These are phyloP conservation scores for Lobophora halterata DNA, from an alignment of 2,888 invertebrate genomes.

Conservation along the genomic window DNA sequence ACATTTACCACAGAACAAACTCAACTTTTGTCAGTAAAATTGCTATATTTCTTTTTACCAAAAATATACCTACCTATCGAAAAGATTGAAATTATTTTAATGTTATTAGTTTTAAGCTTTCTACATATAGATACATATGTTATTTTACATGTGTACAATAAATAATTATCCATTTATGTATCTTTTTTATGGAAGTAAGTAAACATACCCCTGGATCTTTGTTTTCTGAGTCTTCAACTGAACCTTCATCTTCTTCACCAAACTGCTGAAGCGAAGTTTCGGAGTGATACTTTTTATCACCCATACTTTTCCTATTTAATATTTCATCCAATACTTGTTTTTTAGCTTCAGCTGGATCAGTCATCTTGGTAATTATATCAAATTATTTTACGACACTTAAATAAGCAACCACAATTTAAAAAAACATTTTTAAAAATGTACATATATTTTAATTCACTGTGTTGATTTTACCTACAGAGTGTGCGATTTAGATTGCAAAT, in stretches of 20 bases:
- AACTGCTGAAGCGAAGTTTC: conserved; percentile 66
- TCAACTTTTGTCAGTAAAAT: too few species aligned
- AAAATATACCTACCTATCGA: too few species aligned
- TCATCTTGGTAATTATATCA: conserved; percentile 39
- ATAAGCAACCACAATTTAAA: background rate
- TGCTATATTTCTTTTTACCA: too few species aligned
- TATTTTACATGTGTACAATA: too few species aligned
- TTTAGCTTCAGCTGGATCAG: conserved; percentile 40
- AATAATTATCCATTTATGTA: too few species aligned
- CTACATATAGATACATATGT: too few species aligned
- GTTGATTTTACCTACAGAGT: conserved; percentile 36
- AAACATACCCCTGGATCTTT: conserved; percentile 62
- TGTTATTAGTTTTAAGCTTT: too few species aligned
- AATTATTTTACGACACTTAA: background rate
- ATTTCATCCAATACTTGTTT: conserved; percentile 58
- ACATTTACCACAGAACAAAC: too few species aligned
- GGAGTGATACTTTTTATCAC: conserved; percentile 69
- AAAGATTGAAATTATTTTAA: too few species aligned
- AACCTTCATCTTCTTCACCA: conserved; percentile 50
- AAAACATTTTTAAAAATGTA: background rate
- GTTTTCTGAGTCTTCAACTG: conserved; percentile 24
- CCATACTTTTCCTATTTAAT: conserved; percentile 55
- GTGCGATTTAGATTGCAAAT: conserved; percentile 64
- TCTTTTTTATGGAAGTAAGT: background rate
- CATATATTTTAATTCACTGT: too few species aligned